Base-by-base conservation (phyloP, 2,888 invertebrate species). In the Camptogramma bilineatum region DNA sequence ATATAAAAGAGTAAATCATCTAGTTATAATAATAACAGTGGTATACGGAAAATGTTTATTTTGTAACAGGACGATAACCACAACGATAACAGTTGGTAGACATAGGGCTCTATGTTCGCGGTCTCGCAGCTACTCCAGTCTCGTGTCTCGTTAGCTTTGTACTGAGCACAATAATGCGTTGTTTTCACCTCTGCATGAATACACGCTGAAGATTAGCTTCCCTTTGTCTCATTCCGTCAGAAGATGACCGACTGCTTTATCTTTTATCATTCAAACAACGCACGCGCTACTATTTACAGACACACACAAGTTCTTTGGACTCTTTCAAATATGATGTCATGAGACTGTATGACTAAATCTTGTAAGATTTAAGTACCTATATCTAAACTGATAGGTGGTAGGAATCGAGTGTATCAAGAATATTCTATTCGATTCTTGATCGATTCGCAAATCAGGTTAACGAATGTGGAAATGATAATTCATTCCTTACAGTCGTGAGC, bases 151-250 rank as follows among this genome's bases (percentile, higher is more conserved):
- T 71, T 70, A 73, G 66, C 74, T 75, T 75, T 76, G 75, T 75
- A 75, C 70, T 64, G 61, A 70, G 69, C 71, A 84, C 79, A 86
- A 82, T 81, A 83, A 81, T 68, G 72, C 75, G 80, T 83, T 86
- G 85, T 87, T 84, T 61, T 80, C 84, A 85, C 82, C 80, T 84
- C 75, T 76, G 76, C 77, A 72, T 81, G 81, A 83, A 83, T 83
- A 80, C 76, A 80, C 81, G 72, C 71, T 78, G 74, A 69, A 82
- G 82, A 84, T 83, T 84, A 84, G 78, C 69, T 69, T 65, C 81
- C 77, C 79, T 81, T 77, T 80, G 74, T 79, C 52, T 55, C 54
- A 73, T 73, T 70, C 70, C 78, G 76, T 78, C 78, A 71, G 78
- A 78, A 79, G 75, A 74, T 75, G 75, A 78, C 80, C 73, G 76